Evolutionary conservation across 1,140 invertebrate genomes (phyloP).

Genomic region (Danaus plexippus): DNA sequence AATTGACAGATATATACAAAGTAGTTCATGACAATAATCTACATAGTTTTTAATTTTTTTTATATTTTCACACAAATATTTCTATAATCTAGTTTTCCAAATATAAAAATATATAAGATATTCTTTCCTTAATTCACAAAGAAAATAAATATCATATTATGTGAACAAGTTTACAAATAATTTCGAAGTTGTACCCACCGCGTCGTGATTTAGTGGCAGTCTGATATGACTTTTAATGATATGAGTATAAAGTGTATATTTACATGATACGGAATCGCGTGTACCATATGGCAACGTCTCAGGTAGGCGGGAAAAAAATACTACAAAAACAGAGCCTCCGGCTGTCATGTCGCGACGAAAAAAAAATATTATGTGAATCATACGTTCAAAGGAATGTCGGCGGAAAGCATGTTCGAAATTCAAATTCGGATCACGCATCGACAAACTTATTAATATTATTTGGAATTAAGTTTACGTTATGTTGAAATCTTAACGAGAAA

Average conservation of each 20-base stretch:
- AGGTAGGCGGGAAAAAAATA: slow-evolving; percentile 33
- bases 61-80: too few relatives aligned
- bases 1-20: too few relatives aligned
- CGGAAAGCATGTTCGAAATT: slow-evolving; percentile 13
- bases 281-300: slow-evolving; percentile 29
- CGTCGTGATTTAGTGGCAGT: slow-evolving; percentile 1
- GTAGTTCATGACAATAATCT: too few relatives aligned
- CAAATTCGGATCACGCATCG: neutral
- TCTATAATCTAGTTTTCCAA: neutral
- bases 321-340: slow-evolving; percentile 27
- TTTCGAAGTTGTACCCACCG: slow-evolving; percentile 15
- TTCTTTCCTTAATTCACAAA: too few relatives aligned
- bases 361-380: slow-evolving; percentile 26
- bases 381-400: slow-evolving; percentile 10
- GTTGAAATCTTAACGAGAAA: too few relatives aligned
- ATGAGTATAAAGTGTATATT: neutral
- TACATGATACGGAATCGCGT: neutral
- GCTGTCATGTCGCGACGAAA: slow-evolving; percentile 23
- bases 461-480: too few relatives aligned
- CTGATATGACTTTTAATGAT: neutral
- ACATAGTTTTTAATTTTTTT: too few relatives aligned
- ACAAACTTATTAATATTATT: too few relatives aligned
- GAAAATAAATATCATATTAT: neutral
- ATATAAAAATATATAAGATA: slow-evolving; percentile 4
- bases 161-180: slow-evolving; percentile 15